A percentile compares a stretch with the other conserved stretches of the same genome.
Conservation (phyloP, 2,113 vertebrate genomes). For the Mellivora capensis region DNA sequence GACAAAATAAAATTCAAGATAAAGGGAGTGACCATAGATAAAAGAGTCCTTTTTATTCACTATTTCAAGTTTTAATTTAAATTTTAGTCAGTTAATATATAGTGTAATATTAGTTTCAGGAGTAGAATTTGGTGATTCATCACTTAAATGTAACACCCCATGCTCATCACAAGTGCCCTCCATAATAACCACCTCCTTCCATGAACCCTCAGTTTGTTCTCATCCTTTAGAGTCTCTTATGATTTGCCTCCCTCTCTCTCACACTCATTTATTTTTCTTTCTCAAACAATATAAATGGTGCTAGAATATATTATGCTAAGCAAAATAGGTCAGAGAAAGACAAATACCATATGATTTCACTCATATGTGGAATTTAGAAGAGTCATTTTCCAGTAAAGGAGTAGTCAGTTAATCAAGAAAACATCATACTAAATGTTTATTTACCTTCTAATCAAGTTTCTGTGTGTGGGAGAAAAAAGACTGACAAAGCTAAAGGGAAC, state of each 20-base stretch:
- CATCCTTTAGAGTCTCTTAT: neutral
- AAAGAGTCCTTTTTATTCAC: neutral
- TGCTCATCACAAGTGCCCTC: neutral
- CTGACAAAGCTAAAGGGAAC: neutral
- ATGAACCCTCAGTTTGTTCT: neutral
- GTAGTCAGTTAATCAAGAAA: neutral
- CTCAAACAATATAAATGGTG: neutral
- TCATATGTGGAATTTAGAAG: neutral
- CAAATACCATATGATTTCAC: neutral
- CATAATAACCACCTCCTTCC: neutral
- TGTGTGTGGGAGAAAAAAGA: neutral
- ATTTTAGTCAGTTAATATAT: neutral
- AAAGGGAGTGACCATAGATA: neutral
- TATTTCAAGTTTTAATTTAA: neutral
- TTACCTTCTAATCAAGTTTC: neutral
- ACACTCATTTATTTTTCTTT: neutral
- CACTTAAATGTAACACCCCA: neutral
- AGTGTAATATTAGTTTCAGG: neutral
- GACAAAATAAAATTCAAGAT: neutral
- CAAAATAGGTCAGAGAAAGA: neutral
- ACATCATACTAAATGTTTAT: neutral
- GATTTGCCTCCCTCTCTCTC: neutral
- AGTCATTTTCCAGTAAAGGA: neutral
- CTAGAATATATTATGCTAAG: neutral
- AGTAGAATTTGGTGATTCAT: neutral